Base-by-base conservation (phyloP, 2,113 vertebrate genomes). In the Rhinolophus ferrumequinum region DNA sequence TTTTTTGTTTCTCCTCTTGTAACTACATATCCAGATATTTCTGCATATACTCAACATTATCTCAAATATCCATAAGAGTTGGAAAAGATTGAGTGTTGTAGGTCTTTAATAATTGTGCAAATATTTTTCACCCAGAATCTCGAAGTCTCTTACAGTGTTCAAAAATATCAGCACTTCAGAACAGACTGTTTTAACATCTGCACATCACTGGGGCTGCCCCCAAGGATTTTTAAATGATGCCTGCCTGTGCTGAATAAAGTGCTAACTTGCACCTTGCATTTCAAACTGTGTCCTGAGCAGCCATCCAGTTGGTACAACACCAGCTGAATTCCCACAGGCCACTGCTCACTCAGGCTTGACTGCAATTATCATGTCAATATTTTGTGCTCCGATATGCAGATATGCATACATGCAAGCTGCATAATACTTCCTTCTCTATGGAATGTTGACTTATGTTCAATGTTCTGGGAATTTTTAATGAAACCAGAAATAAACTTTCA, bases 281-380 rank as follows among this genome's bases (percentile, higher is more conserved):
- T 99, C 99, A 99, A 99, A 98, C 99, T 99, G 98, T 99, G 99
- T 99, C 99, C 99, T 99, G 99, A 99, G 99, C 99, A 99, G 99
- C 98, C 99, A 99, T 99, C 99, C 99, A 99, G 99, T 99, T 99
- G 98, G 99, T 99, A 99, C 99, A 99, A 98, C 98, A 99, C 98
- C 99, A 98, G 98, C 99, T 99, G 98, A 98, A 99, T 98, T 99
- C 99, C 99, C 99, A 98, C 90, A 98, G 98, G 99, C 98, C 98
- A 98, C 97, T 98, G 98, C 98, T 99, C 98, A 98, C 97, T 99
- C 98, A 99, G 98, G 98, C 98, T 99, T 99, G 98, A 99, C 99
- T 99, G 99, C 99, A 99, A 99, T 99, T 99, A 99, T 99, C 99
- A 99, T 99, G 99, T 99, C 99, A 99, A 99, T 99, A 99, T 99